phyloP scores from a whole-genome alignment of 2,797 vertebrate species.

The Myripristis jacobus region DNA sequence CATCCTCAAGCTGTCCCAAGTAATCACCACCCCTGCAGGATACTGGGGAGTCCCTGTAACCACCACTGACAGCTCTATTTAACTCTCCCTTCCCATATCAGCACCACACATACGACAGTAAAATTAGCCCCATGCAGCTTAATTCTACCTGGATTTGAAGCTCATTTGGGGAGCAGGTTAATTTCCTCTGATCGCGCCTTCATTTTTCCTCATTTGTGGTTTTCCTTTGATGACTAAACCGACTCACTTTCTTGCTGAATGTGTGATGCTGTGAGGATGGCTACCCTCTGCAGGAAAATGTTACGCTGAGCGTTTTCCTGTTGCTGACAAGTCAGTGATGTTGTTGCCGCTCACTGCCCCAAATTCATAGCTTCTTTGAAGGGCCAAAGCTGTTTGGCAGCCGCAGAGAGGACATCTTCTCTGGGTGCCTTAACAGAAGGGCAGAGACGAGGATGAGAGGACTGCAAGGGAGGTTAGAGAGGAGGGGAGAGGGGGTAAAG shows the following conservation, averaged over 20 bases:
- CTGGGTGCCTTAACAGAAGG: constrained; percentile 14
- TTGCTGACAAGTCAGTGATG: neutral
- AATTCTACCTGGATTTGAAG: constrained; percentile 33
- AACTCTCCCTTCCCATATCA: constrained; percentile 8
- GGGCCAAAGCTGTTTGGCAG: constrained; percentile 29
- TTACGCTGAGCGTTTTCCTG: neutral
- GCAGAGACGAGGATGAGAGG: neutral
- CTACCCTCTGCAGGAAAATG: constrained; percentile 18
- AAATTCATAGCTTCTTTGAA: constrained; percentile 37
- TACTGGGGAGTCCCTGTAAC: constrained; percentile 2
- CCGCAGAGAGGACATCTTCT: constrained; percentile 32
- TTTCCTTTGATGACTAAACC: constrained; percentile 32
- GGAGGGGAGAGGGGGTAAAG: constrained; percentile 1
- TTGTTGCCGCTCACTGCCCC: constrained; percentile 6
- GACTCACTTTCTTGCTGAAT: neutral
- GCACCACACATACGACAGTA: neutral
- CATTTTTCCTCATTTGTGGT: constrained; percentile 22
- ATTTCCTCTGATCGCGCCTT: constrained; percentile 44
- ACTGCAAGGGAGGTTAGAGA: constrained; percentile 1
- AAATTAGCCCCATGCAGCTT: neutral
- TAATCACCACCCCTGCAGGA: neutral
- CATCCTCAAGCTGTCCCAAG: constrained; percentile 6
- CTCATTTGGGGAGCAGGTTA: constrained; percentile 34
- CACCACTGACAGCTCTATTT: constrained; percentile 13
- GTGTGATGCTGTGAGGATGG: neutral